phyloP scores from a whole-genome alignment of 2,888 invertebrate species.

The Labia minor region DNA sequence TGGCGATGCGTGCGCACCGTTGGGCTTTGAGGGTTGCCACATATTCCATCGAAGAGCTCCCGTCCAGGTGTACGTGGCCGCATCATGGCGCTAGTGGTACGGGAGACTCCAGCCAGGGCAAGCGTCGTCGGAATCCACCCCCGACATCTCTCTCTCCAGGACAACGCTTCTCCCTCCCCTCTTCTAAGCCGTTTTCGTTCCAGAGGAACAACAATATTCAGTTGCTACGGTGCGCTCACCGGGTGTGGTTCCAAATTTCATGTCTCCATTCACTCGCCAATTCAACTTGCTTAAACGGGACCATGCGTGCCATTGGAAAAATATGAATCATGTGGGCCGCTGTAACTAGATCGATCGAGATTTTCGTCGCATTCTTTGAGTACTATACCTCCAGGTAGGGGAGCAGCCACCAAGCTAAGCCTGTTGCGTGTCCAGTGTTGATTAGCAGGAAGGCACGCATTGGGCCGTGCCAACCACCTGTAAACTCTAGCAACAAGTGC shows the following conservation, averaged over 20 bases:
- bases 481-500: constrained; percentile 13
- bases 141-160: too few relatives aligned
- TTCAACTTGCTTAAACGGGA: not conserved
- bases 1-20: not conserved
- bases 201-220: too few relatives aligned
- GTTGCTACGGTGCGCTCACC: too few relatives aligned
- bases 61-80: not conserved
- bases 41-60: not conserved
- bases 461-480: not conserved
- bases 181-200: too few relatives aligned
- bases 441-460: not conserved
- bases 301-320: constrained; percentile 37
- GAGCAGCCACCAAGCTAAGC: not conserved
- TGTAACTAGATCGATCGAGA: constrained; percentile 68
- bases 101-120: not conserved
- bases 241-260: not conserved
- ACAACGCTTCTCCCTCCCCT: too few relatives aligned
- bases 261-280: not conserved
- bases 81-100: not conserved
- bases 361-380: constrained; percentile 71
- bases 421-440: not conserved
- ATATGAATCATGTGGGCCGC: constrained; percentile 65
- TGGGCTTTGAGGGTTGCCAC: not conserved
- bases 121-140: not conserved
- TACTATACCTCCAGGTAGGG: constrained; percentile 64